Conservation (phyloP, 2,113 vertebrate species). For the Cathartes aura region DNA sequence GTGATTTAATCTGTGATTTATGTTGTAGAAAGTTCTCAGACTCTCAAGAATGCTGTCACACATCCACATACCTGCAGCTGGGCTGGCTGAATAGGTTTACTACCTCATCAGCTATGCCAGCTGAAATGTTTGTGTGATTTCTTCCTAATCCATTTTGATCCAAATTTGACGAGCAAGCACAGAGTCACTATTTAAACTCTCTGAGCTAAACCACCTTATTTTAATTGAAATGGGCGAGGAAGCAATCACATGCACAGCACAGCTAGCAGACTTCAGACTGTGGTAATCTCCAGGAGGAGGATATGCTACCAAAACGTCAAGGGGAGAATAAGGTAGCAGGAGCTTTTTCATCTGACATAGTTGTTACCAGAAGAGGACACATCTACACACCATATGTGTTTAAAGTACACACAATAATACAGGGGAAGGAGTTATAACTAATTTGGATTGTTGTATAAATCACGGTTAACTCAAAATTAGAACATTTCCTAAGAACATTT, state of each 20-base stretch:
- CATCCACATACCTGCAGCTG: not conserved
- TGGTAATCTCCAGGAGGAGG: not conserved
- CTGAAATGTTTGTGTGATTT: not conserved
- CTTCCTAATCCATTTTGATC: not conserved
- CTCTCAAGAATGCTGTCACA: not conserved
- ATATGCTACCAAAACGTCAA: not conserved
- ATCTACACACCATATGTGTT: not conserved
- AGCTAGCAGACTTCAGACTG: not conserved
- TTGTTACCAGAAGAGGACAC: not conserved
- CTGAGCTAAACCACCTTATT: not conserved
- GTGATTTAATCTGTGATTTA: not conserved
- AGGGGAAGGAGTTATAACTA: not conserved
- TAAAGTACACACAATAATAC: not conserved
- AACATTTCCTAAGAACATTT: not conserved
- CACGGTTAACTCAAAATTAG: not conserved
- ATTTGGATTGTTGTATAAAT: not conserved
- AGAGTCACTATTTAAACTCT: not conserved
- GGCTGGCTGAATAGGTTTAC: not conserved
- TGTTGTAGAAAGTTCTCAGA: not conserved
- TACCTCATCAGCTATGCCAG: not conserved
- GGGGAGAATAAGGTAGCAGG: not conserved
- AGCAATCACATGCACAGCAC: not conserved
- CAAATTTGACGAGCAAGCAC: not conserved
- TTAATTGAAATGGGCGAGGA: not conserved
- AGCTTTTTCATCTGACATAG: not conserved